Base-by-base conservation (phyloP, 2,888 invertebrate species). In the Endotricha flammealis region DNA sequence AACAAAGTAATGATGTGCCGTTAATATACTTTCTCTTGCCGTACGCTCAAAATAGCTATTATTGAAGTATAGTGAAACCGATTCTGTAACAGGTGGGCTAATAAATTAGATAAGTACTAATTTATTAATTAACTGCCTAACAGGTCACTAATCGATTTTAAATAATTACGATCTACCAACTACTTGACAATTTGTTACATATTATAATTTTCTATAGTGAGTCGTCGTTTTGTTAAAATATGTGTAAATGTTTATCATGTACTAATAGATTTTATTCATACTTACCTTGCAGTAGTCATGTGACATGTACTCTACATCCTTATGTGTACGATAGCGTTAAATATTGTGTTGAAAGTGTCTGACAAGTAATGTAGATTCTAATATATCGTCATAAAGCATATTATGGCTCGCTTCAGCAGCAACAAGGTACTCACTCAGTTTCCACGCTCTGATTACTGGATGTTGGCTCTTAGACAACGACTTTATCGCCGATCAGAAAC, bases 391-490 rank as follows among this genome's bases (percentile, higher is more conserved):
- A 51, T 57, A 73, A 53, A 69, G 63, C 53, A 52, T 55, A 62
- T 53, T 64, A 58, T 73, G 55, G 58, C 54, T 50, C 58, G 59
- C 48, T 49, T 48, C 45, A 53, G 52, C 64, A 62, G 70, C 64
- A 71, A 68, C 78, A 70, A 70, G 65, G 73, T 73, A 76, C 71
- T 68, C 57, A 64, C 65, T 78, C 81, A 82, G 83, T 79, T 85
- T 81, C 81, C 83, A 86, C 86, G 86, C 83, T 86, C 86, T 86
- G 81, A 83, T 86, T 81, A 81, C 64, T 85, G 86, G 86, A 82
- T 86, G 82, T 86, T 86, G 86, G 80, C 86, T 83, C 81, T n/a
- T 77, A 82, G 81, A 80, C 79, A 73, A 67, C 73, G 73, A 80
- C 82, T 81, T 76, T 85, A 83, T 83, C 81, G 69, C 65, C 66